Evolutionary conservation across 2,888 invertebrate genomes (phyloP), one percentile per base, ranked within the genome.

Genomic region (Cryptus armator): DNA sequence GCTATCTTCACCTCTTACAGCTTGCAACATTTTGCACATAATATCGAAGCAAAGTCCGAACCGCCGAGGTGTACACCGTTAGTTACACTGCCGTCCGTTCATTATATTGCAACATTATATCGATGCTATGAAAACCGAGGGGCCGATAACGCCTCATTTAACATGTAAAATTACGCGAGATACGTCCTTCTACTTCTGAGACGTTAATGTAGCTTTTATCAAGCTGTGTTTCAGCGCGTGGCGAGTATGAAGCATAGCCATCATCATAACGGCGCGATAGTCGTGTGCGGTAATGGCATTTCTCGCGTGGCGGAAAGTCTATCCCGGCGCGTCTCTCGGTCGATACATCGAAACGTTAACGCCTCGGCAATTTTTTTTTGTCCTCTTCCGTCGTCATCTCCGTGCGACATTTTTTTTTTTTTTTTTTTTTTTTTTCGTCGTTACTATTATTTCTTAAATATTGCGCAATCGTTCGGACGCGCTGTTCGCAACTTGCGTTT

Each of bases 201-300:
- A 7, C 7, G 37, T 37, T 37, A 9, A 37, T 5, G 0, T 37
- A 24, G 48, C 19, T 19, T 70, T 51, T 24, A 44, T 32, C 67
- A 24, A 75, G 56, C 62, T 48, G 74, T 81, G 68, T 76, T 81
- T 64, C 70, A 81, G 53, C 75, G 75, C 75, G 68, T 70, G 29
- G 19, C 62, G 62, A 70, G 29, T 24, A 19, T 37, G 67, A 10
- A 29, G 46, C 48, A 66, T 12, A 9, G 37, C 37, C 1, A 37
- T 14, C n/a, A 67, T 66, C 46, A 37, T 56, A 14, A 67, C 53
- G 56, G 24, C 56, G 24, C 56, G 24, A 67, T 44, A 46, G 32
- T 44, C 3, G 44, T 67, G 5, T 51, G 29, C 43, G 37, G 6
- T 10, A 43, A 66, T n/a, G 32, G 14, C 7, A 32, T 53, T 53